These are phyloP conservation scores for Ctenoplectra terminalis DNA, from an alignment of 1,140 invertebrate genomes.

Conservation along the genomic window DNA sequence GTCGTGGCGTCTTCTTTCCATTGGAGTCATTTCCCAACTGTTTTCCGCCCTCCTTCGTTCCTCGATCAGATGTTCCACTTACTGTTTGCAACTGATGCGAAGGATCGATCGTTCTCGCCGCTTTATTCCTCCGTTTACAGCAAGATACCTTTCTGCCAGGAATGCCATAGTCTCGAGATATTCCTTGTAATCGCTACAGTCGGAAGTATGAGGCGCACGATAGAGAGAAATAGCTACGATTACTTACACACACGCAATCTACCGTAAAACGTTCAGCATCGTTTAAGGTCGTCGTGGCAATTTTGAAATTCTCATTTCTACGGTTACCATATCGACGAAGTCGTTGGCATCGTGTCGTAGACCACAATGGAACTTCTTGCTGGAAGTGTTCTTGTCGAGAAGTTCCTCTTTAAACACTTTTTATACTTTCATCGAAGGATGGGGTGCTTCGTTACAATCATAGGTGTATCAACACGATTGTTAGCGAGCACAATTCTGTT, in stretches of 20 bases:
- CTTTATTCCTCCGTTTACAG: slow-evolving; percentile 22
- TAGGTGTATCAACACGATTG: neutral
- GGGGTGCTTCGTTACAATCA: neutral
- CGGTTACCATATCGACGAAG: neutral
- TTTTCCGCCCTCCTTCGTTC: neutral
- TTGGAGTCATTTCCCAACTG: slow-evolving; percentile 7
- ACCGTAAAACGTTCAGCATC: neutral
- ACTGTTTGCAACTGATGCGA: slow-evolving; percentile 20
- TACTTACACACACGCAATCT: neutral
- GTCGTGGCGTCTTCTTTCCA: slow-evolving; percentile 13
- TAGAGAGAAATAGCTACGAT: neutral
- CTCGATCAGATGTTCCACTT: slow-evolving; percentile 28
- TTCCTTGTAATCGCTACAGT: slow-evolving; percentile 17
- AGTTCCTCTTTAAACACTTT: neutral
- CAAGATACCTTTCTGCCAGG: neutral
- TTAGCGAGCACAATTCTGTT: too few relatives aligned
- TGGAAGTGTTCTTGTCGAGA: neutral
- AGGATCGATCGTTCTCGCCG: slow-evolving; percentile 27
- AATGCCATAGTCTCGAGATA: neutral
- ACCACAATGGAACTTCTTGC: neutral
- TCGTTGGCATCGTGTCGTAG: neutral
- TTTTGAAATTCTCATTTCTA: neutral
- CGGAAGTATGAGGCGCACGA: neutral
- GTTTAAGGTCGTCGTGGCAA: neutral
- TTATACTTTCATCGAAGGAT: neutral